phyloP scores from a whole-genome alignment of 2,888 invertebrate genomes.

The Hirtodrosophila duncani region DNA sequence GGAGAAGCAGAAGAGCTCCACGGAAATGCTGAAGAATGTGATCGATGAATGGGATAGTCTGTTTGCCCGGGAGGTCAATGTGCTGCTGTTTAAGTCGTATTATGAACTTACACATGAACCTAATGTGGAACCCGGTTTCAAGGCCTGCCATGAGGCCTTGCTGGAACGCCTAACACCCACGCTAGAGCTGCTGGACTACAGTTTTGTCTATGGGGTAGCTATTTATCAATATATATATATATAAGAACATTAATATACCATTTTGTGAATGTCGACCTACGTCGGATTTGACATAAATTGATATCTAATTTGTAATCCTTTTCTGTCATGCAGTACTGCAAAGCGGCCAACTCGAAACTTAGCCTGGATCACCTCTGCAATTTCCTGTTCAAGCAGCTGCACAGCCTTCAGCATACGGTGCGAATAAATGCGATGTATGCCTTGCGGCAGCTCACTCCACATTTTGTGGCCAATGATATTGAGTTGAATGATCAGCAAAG shows the following conservation, averaged over 20 bases:
- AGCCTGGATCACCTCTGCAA: slow-evolving; percentile 70
- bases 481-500: slow-evolving; percentile 66
- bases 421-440: slow-evolving; percentile 64
- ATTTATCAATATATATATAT: too few relatives aligned
- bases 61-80: slow-evolving; percentile 82
- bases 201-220: slow-evolving; percentile 68
- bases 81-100: slow-evolving; percentile 75
- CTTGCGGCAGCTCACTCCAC: slow-evolving; percentile 63
- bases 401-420: slow-evolving; percentile 60
- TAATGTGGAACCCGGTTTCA: slow-evolving; percentile 37
- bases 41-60: slow-evolving; percentile 87
- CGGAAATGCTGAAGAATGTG: slow-evolving; percentile 67
- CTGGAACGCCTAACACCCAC: slow-evolving; percentile 61
- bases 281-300: too few relatives aligned
- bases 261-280: too few relatives aligned
- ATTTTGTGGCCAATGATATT: slow-evolving; percentile 73
- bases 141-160: slow-evolving; percentile 48
- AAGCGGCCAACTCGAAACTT: slow-evolving; percentile 59
- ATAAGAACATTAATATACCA: neutral
- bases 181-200: slow-evolving; percentile 68
- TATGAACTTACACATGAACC: slow-evolving; percentile 55
- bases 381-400: slow-evolving; percentile 71
- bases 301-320: neutral
- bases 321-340: slow-evolving; percentile 59
- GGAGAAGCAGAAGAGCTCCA: slow-evolving; percentile 76